Conservation (phyloP, 2,113 vertebrate species). For the Bungarus multicinctus region DNA sequence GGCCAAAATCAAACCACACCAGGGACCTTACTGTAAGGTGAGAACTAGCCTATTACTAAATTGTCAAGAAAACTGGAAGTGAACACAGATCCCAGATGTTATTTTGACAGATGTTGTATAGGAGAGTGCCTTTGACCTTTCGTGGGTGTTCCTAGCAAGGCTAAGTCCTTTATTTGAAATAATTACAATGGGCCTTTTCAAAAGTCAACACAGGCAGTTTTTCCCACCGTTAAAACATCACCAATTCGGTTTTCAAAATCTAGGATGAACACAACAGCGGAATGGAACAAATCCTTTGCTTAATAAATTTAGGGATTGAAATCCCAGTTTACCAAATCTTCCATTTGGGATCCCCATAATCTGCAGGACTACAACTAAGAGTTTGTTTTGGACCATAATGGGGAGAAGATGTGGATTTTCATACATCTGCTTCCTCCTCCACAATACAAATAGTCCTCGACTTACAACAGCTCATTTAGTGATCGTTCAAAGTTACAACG, state of each 20-base stretch:
- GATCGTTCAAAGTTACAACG: no score
- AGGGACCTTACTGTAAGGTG: not conserved
- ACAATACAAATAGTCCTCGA: not conserved
- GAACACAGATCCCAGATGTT: not conserved
- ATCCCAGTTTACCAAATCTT: not conserved
- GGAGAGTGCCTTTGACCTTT: not conserved
- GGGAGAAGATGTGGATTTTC: not conserved
- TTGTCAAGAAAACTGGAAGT: not conserved
- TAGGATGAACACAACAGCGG: not conserved
- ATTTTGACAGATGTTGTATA: not conserved
- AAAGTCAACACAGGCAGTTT: not conserved
- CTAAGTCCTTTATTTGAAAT: not conserved
- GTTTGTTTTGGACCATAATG: not conserved
- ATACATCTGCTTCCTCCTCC: not conserved
- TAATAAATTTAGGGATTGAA: not conserved
- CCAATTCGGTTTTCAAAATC: not conserved
- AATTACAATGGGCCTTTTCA: not conserved
- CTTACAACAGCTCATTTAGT: no score
- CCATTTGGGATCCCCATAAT: not conserved
- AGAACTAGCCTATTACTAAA: not conserved
- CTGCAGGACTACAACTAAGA: not conserved
- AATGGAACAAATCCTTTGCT: not conserved
- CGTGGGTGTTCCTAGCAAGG: not conserved
- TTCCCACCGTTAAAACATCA: not conserved
- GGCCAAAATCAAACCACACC: not conserved